Base-by-base conservation (phyloP, 2,113 vertebrate species). In the Takifugu flavidus region DNA sequence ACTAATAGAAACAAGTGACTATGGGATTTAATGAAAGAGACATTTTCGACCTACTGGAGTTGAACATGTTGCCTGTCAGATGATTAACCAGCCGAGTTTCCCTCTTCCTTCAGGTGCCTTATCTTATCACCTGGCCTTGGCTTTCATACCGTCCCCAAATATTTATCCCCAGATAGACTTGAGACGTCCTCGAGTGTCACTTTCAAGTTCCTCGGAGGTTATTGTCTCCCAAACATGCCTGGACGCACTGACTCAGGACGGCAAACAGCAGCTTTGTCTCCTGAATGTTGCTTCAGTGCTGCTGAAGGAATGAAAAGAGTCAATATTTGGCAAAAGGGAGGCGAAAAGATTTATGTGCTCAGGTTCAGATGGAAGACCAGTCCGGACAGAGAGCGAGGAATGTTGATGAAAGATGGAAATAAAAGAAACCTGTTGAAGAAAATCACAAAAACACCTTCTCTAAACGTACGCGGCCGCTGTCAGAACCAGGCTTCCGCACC, bases 121-220 rank as follows among this genome's bases (percentile, higher is more conserved):
- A 69, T 75, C 81, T 86, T 67, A 83, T 81, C 78, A 50, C 62
- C 69, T 67, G 68, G 65, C 66, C 71, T 75, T 29, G 65, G 69
- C 76, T 73, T 20, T 59, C 56, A 60, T 51, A 3, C 74, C 72
- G 56, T 72, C 44, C 64, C 74, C 79, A 80, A 76, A 83, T 82
- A 80, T 86, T 78, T 74, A 62, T 67, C 59, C 51, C 45, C 66
- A 63, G 72, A 82, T 72, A 77, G 55, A 62, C 58, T 59, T 56
- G n/a, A 78, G 62, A 53, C 56, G 10, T 55, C 45, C 50, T 53
- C 25, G 4, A 25, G 59, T 59, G 70, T 69, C 60, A 58, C 60
- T 67, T 66, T 69, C 67, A 63, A 78, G 64, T 53, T 34, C 51
- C 27, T 27, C 34, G 28, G 64, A 34, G 14, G 56, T 46, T 55